Percentiles rank a stretch among this genome's conserved stretches.
These are phyloP conservation scores for Clamator glandarius DNA, from an alignment of 2,797 vertebrate species.

Conservation along the genomic window DNA sequence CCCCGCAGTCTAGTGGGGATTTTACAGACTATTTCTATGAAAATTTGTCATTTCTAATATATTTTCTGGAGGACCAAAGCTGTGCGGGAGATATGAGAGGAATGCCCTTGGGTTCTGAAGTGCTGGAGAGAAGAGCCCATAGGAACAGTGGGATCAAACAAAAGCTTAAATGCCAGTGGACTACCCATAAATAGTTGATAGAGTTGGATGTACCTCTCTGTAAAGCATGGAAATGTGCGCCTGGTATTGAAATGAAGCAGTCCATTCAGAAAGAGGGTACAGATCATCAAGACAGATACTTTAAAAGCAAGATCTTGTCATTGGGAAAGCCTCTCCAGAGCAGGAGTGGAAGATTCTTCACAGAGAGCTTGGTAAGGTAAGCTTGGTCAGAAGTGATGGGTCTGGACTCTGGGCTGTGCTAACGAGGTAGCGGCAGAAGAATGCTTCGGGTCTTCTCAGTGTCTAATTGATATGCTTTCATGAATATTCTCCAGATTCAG, in stretches of 20 bases:
- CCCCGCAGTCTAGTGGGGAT: conserved; percentile 25
- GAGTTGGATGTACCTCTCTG: not conserved
- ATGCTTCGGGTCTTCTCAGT: not conserved
- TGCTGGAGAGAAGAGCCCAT: not conserved
- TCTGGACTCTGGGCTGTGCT: not conserved
- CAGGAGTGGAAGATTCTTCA: not conserved
- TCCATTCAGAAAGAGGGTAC: not conserved
- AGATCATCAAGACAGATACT: not conserved
- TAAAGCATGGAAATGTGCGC: not conserved
- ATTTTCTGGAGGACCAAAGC: not conserved
- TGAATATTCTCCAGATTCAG: conserved; percentile 44
- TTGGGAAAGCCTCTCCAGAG: conserved; percentile 1
- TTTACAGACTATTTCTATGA: conserved; percentile 22
- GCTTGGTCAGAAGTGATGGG: not conserved
- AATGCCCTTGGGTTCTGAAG: not conserved
- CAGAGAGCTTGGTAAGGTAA: not conserved
- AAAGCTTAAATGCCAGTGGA: not conserved
- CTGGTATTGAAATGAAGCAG: not conserved
- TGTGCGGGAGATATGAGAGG: not conserved
- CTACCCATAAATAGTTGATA: not conserved
- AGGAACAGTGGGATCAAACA: not conserved
- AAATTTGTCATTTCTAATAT: conserved; percentile 26
- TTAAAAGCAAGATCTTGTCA: not conserved
- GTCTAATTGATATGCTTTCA: not conserved
- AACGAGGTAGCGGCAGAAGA: not conserved